phyloP scores from a whole-genome alignment of 2,113 vertebrate genomes.

The Periophthalmodon schlosseri region DNA sequence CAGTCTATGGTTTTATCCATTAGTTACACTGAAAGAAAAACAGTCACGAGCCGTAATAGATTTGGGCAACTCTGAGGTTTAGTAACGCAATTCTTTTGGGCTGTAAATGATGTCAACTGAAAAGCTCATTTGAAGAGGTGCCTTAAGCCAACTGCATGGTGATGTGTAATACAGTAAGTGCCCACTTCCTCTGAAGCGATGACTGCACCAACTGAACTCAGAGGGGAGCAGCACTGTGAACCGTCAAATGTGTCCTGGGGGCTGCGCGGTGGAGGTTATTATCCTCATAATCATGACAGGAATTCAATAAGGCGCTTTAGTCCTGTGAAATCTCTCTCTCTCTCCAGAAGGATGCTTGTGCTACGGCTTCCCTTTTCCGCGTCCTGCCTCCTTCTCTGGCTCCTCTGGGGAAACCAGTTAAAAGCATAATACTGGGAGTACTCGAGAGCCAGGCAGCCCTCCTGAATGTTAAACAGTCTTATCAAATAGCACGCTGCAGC shows the following conservation, averaged over 20 bases:
- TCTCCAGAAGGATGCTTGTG: conserved; percentile 59
- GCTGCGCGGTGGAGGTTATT: conserved; percentile 56
- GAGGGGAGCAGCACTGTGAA: conserved; percentile 46
- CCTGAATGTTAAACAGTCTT: conserved; percentile 72
- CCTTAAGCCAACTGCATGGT: neutral
- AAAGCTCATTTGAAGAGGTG: neutral
- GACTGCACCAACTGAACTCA: conserved; percentile 31
- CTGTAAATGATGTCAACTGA: neutral
- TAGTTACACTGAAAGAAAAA: neutral
- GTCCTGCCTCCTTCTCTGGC: conserved; percentile 30
- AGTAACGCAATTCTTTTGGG: conserved; percentile 30
- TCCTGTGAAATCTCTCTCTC: conserved; percentile 62
- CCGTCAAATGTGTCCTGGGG: conserved; percentile 55
- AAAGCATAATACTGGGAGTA: conserved; percentile 70
- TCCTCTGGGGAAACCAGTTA: conserved; percentile 63
- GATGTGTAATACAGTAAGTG: conserved; percentile 24
- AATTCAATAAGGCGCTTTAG: conserved; percentile 71
- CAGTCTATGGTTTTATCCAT: neutral
- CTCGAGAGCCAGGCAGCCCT: conserved; percentile 62
- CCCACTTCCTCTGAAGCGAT: conserved; percentile 30
- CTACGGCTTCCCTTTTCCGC: conserved; percentile 29
- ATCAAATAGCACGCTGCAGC: conserved; percentile 60
- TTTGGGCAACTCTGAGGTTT: neutral
- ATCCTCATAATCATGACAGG: conserved; percentile 67
- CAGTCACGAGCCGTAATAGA: no score